phyloP scores from a whole-genome alignment of 2,797 vertebrate genomes.

The Sitta carolinensis region DNA sequence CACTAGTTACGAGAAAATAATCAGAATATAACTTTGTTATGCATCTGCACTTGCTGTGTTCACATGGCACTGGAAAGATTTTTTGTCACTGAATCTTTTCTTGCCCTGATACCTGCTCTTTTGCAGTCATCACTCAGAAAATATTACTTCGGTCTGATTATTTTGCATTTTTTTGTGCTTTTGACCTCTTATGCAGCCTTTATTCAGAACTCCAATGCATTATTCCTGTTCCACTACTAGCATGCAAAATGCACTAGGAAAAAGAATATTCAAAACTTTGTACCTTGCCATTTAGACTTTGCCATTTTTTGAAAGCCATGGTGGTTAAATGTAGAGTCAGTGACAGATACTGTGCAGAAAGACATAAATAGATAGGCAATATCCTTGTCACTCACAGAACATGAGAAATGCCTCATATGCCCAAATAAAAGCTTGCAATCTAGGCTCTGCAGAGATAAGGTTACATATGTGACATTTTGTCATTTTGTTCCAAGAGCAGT shows the following conservation, averaged over 20 bases:
- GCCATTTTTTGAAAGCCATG: not conserved
- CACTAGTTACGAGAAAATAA: not conserved
- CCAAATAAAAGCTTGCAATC: not conserved
- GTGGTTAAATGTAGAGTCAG: not conserved
- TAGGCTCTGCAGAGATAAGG: not conserved
- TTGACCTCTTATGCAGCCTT: not conserved
- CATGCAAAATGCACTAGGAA: not conserved
- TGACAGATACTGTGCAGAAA: not conserved
- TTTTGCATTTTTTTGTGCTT: not conserved
- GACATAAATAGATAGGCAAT: conserved; percentile 26
- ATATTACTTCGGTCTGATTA: not conserved
- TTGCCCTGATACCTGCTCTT: not conserved
- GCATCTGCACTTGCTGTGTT: not conserved
- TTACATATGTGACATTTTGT: not conserved
- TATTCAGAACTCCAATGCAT: not conserved
- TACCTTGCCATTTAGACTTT: not conserved
- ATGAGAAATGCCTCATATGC: not conserved
- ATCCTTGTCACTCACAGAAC: conserved; percentile 9
- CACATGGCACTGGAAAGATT: not conserved
- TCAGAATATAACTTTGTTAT: not conserved
- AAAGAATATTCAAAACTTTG: not conserved
- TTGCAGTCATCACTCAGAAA: not conserved
- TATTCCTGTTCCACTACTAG: not conserved
- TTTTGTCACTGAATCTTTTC: not conserved
- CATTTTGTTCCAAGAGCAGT: not conserved